Conservation (phyloP, 2,888 invertebrate genomes). For the Lomographa bimaculata region DNA sequence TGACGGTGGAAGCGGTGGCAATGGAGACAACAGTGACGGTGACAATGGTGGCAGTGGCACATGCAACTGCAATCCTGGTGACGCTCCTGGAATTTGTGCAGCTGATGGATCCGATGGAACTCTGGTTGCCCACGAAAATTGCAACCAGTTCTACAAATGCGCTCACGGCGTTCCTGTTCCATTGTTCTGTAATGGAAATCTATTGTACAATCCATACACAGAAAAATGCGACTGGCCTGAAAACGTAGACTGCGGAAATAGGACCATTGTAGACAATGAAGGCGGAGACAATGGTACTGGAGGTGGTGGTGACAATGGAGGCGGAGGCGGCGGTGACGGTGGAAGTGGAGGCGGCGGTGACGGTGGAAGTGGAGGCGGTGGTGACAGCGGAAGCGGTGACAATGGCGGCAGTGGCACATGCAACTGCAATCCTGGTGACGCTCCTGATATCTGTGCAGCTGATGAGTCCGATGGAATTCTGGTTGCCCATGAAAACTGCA, state of each 20-base stretch:
- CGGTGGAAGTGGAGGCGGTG: slow-evolving; percentile 9
- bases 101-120: slow-evolving; percentile 38
- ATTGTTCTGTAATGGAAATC: slow-evolving; percentile 24
- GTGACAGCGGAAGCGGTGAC: slow-evolving; percentile 1
- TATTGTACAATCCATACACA: slow-evolving; percentile 35
- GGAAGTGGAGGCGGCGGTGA: slow-evolving; percentile 4
- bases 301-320: slow-evolving; percentile 7
- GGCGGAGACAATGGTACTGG: slow-evolving; percentile 18
- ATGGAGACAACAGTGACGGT: not conserved
- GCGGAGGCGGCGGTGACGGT: slow-evolving; percentile 4
- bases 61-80: slow-evolving; percentile 33
- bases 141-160: slow-evolving; percentile 44
- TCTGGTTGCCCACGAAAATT: slow-evolving; percentile 48
- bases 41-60: slow-evolving; percentile 20
- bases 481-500: slow-evolving; percentile 46
- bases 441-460: slow-evolving; percentile 36
- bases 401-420: slow-evolving; percentile 26
- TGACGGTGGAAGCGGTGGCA: slow-evolving; percentile 28
- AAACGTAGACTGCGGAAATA: slow-evolving; percentile 37
- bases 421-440: slow-evolving; percentile 42
- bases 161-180: slow-evolving; percentile 27
- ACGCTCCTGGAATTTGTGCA: slow-evolving; percentile 40
- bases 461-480: slow-evolving; percentile 40
- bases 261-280: slow-evolving; percentile 21
- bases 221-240: slow-evolving; percentile 42